A percentile compares a stretch with the other conserved stretches of the same genome.
These are phyloP conservation scores for Kryptolebias ocellatus DNA, from an alignment of 2,797 vertebrate genomes.

Conservation along the genomic window DNA sequence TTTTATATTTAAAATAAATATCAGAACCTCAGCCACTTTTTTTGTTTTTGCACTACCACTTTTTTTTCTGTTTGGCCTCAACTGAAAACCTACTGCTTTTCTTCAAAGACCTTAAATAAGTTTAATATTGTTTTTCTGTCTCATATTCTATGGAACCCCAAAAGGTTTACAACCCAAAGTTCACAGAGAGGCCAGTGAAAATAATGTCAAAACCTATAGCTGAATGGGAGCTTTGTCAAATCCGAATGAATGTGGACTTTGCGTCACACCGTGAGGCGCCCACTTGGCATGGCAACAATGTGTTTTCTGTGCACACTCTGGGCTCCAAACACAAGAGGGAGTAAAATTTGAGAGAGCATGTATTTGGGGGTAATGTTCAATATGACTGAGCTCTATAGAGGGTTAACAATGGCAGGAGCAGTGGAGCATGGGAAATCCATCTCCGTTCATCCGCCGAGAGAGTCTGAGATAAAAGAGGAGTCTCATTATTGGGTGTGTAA, in stretches of 20 bases:
- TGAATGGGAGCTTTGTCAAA: slow-evolving; percentile 73
- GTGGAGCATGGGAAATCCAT: slow-evolving; percentile 51
- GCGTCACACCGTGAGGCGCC: slow-evolving; percentile 52
- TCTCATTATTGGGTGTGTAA: slow-evolving; percentile 58
- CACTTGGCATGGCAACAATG: slow-evolving; percentile 77
- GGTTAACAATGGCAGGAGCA: slow-evolving; percentile 62
- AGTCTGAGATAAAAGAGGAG: slow-evolving; percentile 50
- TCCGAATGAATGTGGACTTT: slow-evolving; percentile 63
- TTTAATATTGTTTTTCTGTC: slow-evolving; percentile 8
- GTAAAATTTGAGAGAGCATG: slow-evolving; percentile 52
- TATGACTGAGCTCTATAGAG: slow-evolving; percentile 26
- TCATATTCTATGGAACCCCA: neutral
- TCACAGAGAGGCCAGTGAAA: slow-evolving; percentile 48
- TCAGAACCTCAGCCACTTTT: neutral
- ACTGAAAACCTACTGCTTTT: neutral
- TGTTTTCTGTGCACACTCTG: slow-evolving; percentile 54
- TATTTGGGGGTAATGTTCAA: slow-evolving; percentile 44
- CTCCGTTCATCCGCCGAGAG: slow-evolving; percentile 48
- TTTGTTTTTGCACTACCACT: neutral
- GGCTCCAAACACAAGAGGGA: slow-evolving; percentile 50
- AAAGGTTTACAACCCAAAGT: slow-evolving; percentile 25
- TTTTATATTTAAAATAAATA: neutral
- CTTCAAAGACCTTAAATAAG: slow-evolving; percentile 4
- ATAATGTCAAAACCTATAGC: slow-evolving; percentile 44
- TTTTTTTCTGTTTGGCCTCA: neutral